These are phyloP conservation scores for Salvelinus fontinalis DNA, from an alignment of 2,113 vertebrate species.

Conservation along the genomic window DNA sequence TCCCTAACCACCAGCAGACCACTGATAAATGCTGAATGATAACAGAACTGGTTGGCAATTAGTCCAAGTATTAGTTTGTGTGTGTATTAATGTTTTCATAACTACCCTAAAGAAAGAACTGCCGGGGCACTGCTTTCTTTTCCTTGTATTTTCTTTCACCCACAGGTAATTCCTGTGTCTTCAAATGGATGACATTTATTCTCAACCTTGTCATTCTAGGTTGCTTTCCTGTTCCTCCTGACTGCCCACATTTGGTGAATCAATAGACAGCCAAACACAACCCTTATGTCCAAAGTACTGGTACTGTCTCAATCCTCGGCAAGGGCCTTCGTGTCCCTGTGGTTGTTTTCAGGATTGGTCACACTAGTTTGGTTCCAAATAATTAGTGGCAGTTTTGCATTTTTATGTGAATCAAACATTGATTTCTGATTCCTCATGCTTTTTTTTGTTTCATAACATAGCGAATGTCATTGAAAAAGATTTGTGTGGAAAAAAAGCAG, in stretches of 20 bases:
- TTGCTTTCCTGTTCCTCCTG: background rate
- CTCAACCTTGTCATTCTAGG: background rate
- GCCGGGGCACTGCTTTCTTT: slow-evolving; percentile 30
- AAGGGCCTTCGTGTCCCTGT: background rate
- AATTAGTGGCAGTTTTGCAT: slow-evolving; percentile 4
- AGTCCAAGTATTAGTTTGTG: slow-evolving; percentile 42
- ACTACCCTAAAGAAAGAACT: slow-evolving; percentile 38
- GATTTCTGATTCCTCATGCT: slow-evolving; percentile 2
- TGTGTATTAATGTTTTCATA: slow-evolving; percentile 60
- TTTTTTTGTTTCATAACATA: slow-evolving; percentile 37
- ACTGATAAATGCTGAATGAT: slow-evolving; percentile 67
- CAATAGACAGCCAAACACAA: background rate
- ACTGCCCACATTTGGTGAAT: background rate
- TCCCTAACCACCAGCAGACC: slow-evolving; percentile 74
- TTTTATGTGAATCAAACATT: background rate
- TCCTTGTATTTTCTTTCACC: slow-evolving; percentile 30
- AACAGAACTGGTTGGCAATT: slow-evolving; percentile 52
- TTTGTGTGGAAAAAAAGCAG: background rate
- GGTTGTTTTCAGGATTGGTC: slow-evolving; percentile 5
- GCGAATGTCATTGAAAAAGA: slow-evolving; percentile 19
- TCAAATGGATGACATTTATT: background rate
- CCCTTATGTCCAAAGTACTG: slow-evolving; percentile 30
- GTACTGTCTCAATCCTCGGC: slow-evolving; percentile 20
- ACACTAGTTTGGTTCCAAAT: too few relatives aligned
- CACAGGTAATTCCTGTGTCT: slow-evolving; percentile 28